Evolutionary conservation across 2,113 vertebrate species (phyloP).

Genomic region (Leptobrachium ailaonicum): DNA sequence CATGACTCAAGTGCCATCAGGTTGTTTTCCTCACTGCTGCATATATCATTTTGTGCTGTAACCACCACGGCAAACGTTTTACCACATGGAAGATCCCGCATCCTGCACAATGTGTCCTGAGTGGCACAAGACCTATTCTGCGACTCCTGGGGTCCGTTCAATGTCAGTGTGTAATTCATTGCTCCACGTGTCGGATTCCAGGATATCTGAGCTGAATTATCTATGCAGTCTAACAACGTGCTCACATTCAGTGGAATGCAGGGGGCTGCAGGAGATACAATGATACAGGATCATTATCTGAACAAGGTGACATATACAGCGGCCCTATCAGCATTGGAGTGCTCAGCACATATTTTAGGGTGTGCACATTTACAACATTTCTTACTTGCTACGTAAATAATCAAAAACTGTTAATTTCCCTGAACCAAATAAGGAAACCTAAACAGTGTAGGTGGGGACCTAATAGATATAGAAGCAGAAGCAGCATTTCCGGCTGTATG

Average conservation of each 20-base stretch:
- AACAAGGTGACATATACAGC: too few relatives aligned
- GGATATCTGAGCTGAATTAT: constrained; percentile 55
- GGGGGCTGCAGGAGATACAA: constrained; percentile 49
- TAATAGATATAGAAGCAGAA: too few relatives aligned
- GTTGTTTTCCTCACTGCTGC: constrained; percentile 13
- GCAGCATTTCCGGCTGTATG: too few relatives aligned
- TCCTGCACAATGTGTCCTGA: constrained; percentile 61
- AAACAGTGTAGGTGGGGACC: too few relatives aligned
- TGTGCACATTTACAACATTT: neutral
- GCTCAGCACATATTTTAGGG: neutral
- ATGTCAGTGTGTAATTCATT: constrained; percentile 60
- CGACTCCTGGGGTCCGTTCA: constrained; percentile 41
- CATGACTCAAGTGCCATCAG: neutral
- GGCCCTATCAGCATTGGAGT: neutral
- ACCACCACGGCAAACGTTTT: constrained; percentile 62
- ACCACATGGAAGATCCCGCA: constrained; percentile 65
- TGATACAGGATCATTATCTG: neutral
- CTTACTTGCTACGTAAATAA: too few relatives aligned
- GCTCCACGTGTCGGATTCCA: constrained; percentile 63
- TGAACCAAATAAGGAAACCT: too few relatives aligned
- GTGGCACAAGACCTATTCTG: constrained; percentile 57
- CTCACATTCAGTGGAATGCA: constrained; percentile 59
- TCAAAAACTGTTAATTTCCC: too few relatives aligned
- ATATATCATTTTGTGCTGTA: constrained; percentile 33
- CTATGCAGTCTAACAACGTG: constrained; percentile 62